Base-by-base conservation (phyloP, 2,888 invertebrate species). In the Epirrita christyi region DNA sequence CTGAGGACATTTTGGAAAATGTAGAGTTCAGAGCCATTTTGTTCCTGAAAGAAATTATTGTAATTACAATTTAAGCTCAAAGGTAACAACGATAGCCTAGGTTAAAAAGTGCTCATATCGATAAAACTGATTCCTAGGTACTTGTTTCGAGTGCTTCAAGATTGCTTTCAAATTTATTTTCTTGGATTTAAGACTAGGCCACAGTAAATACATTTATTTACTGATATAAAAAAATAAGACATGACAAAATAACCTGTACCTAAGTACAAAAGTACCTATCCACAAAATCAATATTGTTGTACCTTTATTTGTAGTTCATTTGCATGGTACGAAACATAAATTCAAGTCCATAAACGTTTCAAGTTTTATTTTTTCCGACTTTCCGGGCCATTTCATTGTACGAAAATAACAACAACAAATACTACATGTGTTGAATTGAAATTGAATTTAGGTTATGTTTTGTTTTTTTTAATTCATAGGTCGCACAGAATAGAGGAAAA, bases 1-100 rank as follows among this genome's bases (percentile, higher is more conserved):
- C 83, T 28, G 80, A 75, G 5, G 80, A 62, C 43, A 78, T 70
- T n/a, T 86, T 76, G 27, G 79, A 72, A 53, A 80, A 81, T 4
- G 78, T 72, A 0, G 81, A 75, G 15, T 79, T 85, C 8, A 75
- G 73, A 63, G 85, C 80, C 91, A 91, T 91, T 58, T 40, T 21
- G 8, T 11, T 51, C 46, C 75, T 70, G 48, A 70, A 76, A 43
- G 48, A 44, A 66, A 51, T 10, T 62, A 55, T 49, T 53, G 59
- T 57, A 63, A 48, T 21, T 21, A 21, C 21, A 21, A 21, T 21
- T 21, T 21, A 21, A 4, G 21, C 21, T 21, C 4, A 4, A 21
- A 3, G 4, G 2, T 21, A 21, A 21, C 21, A 21, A 4, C 4
- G 21, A 3, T 21, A 21, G 4, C 21, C 21, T 21, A 21, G 21